Conservation (phyloP, 1,140 invertebrate genomes). For the Drosophila pectinifera region DNA sequence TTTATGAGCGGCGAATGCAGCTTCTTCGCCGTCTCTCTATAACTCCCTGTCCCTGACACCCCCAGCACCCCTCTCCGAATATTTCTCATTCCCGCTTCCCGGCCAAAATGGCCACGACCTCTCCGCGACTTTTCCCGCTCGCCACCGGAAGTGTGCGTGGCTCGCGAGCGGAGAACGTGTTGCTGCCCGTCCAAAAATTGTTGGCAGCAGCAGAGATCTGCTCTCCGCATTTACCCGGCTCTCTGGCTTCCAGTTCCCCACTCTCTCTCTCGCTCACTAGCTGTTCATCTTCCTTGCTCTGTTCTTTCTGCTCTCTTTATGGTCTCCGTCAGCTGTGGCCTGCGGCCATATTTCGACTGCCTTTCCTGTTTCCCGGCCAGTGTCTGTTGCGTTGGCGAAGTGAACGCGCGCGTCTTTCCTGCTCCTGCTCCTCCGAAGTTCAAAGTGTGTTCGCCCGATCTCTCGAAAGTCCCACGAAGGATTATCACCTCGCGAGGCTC, state of each 20-base stretch:
- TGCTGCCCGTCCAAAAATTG: slow-evolving; percentile 23
- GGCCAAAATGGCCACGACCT: not conserved
- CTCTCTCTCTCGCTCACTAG: not conserved
- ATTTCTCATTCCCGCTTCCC: slow-evolving; percentile 7
- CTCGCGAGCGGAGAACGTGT: slow-evolving; percentile 45
- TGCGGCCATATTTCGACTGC: slow-evolving; percentile 33
- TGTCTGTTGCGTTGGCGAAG: slow-evolving; percentile 80
- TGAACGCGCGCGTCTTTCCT: slow-evolving; percentile 71
- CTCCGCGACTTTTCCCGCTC: slow-evolving; percentile 3
- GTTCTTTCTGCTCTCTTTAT: too few relatives aligned
- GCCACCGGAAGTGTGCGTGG: slow-evolving; percentile 71
- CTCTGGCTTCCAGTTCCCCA: not conserved
- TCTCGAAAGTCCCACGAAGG: slow-evolving; percentile 7
- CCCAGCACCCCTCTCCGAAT: not conserved
- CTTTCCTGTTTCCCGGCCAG: slow-evolving; percentile 63
- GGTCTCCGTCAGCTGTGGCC: slow-evolving; percentile 37
- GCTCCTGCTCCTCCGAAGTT: slow-evolving; percentile 43
- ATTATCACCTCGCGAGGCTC: not conserved
- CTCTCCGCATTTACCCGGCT: slow-evolving; percentile 11
- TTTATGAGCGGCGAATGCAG: slow-evolving; percentile 62
- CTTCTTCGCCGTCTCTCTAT: slow-evolving; percentile 3
- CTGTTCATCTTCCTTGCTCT: too few relatives aligned
- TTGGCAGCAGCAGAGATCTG: slow-evolving; percentile 43
- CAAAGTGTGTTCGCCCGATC: slow-evolving; percentile 34
- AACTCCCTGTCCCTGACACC: not conserved